Conservation (phyloP, 2,888 invertebrate genomes). For the Pristionchus arcanus region DNA sequence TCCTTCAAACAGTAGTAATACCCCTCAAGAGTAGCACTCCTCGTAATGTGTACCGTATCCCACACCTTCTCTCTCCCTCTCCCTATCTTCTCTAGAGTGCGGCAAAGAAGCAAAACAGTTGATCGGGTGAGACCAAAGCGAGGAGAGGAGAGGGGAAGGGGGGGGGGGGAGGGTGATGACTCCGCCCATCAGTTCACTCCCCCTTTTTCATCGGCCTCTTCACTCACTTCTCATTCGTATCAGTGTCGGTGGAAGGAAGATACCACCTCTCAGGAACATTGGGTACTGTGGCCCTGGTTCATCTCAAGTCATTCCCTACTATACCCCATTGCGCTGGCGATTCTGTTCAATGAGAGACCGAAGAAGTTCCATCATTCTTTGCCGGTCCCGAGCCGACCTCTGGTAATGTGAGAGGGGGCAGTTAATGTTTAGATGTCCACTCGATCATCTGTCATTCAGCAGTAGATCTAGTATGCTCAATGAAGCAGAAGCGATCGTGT, state of each 20-base stretch:
- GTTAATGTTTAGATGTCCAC: neutral
- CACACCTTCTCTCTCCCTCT: neutral
- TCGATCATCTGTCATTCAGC: neutral
- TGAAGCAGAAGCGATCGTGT: neutral
- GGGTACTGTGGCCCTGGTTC: neutral
- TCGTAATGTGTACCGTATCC: slow-evolving; percentile 32
- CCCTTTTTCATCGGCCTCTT: neutral
- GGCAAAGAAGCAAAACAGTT: slow-evolving; percentile 12
- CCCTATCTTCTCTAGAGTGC: neutral
- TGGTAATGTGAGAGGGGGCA: slow-evolving; percentile 25
- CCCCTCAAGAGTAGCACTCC: neutral
- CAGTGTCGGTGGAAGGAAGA: neutral
- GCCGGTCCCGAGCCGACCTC: neutral
- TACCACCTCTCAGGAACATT: neutral
- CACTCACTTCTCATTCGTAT: slow-evolving; percentile 35
- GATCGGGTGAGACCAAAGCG: slow-evolving; percentile 15
- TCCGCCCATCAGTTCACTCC: slow-evolving; percentile 45
- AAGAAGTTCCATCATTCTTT: neutral
- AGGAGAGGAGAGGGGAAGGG: neutral
- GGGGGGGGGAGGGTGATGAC: neutral
- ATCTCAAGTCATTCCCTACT: neutral
- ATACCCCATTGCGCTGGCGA: neutral
- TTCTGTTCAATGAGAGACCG: neutral
- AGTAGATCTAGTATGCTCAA: neutral
- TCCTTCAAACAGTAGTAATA: neutral